Evolutionary conservation across 2,113 vertebrate genomes (phyloP).

Genomic region (Brachypteracias leptosomus): DNA sequence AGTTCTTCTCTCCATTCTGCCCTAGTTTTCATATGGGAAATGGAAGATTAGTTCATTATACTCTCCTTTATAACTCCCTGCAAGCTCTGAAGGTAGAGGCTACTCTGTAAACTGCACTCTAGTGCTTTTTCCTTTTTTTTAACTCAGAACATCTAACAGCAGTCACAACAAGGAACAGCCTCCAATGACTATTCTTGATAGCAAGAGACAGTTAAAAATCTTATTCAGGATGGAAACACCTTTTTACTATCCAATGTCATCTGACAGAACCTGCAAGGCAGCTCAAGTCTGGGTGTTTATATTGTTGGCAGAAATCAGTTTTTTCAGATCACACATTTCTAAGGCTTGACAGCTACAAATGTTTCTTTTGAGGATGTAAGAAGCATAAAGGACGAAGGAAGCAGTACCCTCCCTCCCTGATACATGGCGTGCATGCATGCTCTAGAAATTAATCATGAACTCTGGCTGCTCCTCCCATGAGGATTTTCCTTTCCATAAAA

Average conservation of each 20-base stretch:
- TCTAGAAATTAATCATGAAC: conserved; percentile 28
- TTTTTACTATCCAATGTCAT: not conserved
- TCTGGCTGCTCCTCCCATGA: conserved; percentile 30
- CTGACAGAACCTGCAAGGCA: not conserved
- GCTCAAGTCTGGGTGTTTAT: not conserved
- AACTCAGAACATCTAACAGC: not conserved
- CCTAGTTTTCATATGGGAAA: conserved; percentile 8
- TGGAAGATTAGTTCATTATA: not conserved
- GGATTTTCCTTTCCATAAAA: conserved; percentile 14
- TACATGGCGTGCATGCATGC: not conserved
- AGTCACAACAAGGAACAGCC: not conserved
- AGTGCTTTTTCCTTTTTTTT: not conserved
- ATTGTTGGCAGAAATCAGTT: not conserved
- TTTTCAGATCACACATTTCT: not conserved
- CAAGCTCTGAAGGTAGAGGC: not conserved
- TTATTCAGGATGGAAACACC: not conserved
- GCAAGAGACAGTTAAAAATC: not conserved
- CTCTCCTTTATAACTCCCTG: not conserved
- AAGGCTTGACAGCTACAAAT: not conserved
- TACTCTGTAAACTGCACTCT: not conserved
- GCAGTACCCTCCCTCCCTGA: not conserved
- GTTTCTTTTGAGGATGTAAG: not conserved
- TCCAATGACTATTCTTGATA: not conserved
- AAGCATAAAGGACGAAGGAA: not conserved
- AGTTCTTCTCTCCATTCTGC: conserved; percentile 1